Evolutionary conservation across 2,113 vertebrate species (phyloP), one percentile per base, ranked within the genome.

Genomic region (Tetrax tetrax): DNA sequence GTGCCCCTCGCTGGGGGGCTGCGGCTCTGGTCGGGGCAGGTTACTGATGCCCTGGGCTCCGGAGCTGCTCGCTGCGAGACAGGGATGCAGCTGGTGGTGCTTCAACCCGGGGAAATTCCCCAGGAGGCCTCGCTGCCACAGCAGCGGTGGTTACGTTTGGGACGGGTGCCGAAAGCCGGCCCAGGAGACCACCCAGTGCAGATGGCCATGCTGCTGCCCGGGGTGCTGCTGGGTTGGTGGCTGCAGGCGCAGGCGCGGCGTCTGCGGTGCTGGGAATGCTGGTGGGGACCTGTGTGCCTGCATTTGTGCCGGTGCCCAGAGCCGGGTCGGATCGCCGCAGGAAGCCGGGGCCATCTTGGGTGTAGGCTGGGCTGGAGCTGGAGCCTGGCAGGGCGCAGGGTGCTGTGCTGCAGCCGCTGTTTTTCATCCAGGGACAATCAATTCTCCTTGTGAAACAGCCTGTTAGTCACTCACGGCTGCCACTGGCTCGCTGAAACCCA

Each of bases 171-270:
- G 48, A 12, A 70, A 16, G 1, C 0, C 4, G 59, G 18, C 29
- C n/a, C 38, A 16, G n/a, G 31, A 50, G 47, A 13, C 15, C 7
- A 2, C 4, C 2, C 4, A 5, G 24, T 25, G 28, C 29, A 13
- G 80, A 35, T 0, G 5, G 47, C 82, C 0, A 7, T 3, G 10
- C 31, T 51, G 19, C 10, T 5, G 5, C 37, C n/a, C 11, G 2
- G 13, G 23, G 4, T 50, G 54, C 60, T 56, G 47, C 75, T 48
- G 79, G 9, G 33, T 4, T 45, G 12, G 16, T 11, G 16, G 5
- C 51, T n/a, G 38, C 0, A 3, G 43, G 41, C 0, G 38, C 0
- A 3, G 43, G 41, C 0, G 4, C 59, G 18, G 25, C 8, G 11
- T 5, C 12, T 10, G 14, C 19, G 9, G 45, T 2, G 16, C 60